Conservation (phyloP, 2,888 invertebrate genomes). For the Hypomecis atomaria region DNA sequence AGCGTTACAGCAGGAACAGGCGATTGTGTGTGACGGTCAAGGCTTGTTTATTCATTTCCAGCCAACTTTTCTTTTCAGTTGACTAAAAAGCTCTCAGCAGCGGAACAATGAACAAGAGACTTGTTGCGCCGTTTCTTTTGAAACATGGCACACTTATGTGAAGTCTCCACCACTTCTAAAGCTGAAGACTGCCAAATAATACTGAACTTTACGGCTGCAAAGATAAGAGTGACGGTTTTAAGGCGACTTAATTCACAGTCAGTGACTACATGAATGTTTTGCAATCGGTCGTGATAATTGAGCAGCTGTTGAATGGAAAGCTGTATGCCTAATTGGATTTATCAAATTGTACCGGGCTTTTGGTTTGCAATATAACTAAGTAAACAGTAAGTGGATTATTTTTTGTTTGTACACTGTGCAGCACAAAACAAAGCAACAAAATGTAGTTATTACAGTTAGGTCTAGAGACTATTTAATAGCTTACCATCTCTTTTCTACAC, state of each 20-base stretch:
- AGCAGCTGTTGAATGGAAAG: neutral
- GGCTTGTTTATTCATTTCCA: neutral
- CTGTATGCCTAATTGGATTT: neutral
- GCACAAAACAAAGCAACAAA: no score
- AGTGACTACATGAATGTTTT: constrained; percentile 4
- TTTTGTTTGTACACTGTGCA: no score
- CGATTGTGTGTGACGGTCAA: neutral
- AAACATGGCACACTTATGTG: constrained; percentile 21
- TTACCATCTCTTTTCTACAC: no score
- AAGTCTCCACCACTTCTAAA: constrained; percentile 10
- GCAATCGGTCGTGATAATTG: neutral
- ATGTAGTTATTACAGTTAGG: no score
- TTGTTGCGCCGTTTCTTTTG: constrained; percentile 28
- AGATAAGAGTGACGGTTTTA: neutral
- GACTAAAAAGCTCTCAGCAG: neutral
- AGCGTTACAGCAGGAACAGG: neutral
- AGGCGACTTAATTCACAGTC: neutral
- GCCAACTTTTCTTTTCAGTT: neutral
- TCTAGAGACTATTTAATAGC: no score
- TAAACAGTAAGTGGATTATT: no score
- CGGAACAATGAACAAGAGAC: constrained; percentile 15
- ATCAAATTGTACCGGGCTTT: neutral
- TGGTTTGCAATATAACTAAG: neutral
- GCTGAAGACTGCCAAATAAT: neutral
- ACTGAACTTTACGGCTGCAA: neutral